Conservation (phyloP, 2,888 invertebrate species). For the Liopterus haemorrhoidalis region DNA sequence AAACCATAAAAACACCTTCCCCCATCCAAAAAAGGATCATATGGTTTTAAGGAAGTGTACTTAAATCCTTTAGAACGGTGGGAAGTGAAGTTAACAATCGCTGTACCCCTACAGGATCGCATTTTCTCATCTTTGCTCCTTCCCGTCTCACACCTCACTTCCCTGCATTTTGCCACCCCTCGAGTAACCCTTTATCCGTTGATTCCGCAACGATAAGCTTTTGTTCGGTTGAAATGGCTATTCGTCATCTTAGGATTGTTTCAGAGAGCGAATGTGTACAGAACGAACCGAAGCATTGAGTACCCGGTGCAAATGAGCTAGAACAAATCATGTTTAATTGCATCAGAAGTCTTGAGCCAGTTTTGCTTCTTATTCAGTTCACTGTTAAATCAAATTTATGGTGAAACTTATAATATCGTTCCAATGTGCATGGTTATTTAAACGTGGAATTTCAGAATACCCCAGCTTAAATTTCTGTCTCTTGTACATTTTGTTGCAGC, state of each 20-base stretch:
- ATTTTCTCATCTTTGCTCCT: slow-evolving; percentile 5
- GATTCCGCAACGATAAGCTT: slow-evolving; percentile 40
- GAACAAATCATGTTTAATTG: slow-evolving; percentile 50
- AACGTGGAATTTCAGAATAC: too few relatives aligned
- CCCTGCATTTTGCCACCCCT: slow-evolving; percentile 4
- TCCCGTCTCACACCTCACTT: not conserved
- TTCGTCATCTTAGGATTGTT: slow-evolving; percentile 44
- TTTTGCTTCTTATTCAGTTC: slow-evolving; percentile 38
- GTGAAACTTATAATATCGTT: slow-evolving; percentile 47
- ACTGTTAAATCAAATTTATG: slow-evolving; percentile 48
- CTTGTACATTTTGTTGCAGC: too few relatives aligned
- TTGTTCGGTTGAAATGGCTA: slow-evolving; percentile 42
- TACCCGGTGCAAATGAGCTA: slow-evolving; percentile 40
- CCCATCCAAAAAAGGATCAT: too few relatives aligned
- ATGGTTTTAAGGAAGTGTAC: too few relatives aligned
- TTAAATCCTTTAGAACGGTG: too few relatives aligned
- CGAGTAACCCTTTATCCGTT: slow-evolving; percentile 10
- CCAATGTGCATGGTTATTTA: slow-evolving; percentile 30
- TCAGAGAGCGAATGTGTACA: slow-evolving; percentile 28
- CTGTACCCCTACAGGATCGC: too few relatives aligned
- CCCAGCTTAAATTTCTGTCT: too few relatives aligned
- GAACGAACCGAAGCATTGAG: slow-evolving; percentile 22
- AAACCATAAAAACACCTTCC: too few relatives aligned
- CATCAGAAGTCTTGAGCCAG: slow-evolving; percentile 32
- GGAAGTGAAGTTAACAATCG: slow-evolving; percentile 43